A percentile compares a stretch with the other conserved stretches of the same genome.
Evolutionary conservation across 2,797 vertebrate genomes (phyloP).

Genomic region (Picus viridis): DNA sequence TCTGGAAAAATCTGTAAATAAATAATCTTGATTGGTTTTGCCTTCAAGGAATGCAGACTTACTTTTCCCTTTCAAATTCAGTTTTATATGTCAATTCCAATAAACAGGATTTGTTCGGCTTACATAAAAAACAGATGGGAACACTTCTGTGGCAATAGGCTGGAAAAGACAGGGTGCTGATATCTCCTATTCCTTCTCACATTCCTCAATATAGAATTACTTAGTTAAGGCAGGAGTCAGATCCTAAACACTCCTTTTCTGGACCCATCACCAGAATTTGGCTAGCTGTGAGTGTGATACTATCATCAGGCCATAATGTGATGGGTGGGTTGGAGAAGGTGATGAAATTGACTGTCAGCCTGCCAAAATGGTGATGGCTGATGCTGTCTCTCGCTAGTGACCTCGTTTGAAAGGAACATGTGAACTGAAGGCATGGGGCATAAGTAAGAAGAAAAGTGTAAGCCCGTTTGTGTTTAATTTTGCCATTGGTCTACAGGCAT

Average conservation of each 20-base stretch:
- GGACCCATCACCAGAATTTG: not conserved
- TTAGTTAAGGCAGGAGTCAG: not conserved
- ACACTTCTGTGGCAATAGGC: not conserved
- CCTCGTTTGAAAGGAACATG: not conserved
- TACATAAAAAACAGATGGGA: not conserved
- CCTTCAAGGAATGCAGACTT: not conserved
- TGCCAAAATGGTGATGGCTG: not conserved
- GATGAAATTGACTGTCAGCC: constrained; percentile 17
- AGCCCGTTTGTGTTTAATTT: not conserved
- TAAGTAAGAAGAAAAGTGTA: not conserved
- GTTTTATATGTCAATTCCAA: not conserved
- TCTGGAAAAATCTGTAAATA: not conserved
- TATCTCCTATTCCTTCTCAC: not conserved
- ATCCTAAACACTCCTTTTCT: not conserved
- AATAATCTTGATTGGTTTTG: not conserved
- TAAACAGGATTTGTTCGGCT: not conserved
- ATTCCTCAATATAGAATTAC: not conserved
- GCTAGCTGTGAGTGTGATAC: not conserved
- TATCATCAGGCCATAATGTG: not conserved
- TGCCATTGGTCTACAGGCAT: not conserved
- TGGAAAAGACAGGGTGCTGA: not conserved
- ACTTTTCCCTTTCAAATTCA: not conserved
- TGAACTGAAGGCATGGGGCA: not conserved
- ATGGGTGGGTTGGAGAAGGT: not conserved
- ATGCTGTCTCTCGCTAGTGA: not conserved